phyloP scores from a whole-genome alignment of 1,140 invertebrate genomes.

The Drosophila lowei region DNA sequence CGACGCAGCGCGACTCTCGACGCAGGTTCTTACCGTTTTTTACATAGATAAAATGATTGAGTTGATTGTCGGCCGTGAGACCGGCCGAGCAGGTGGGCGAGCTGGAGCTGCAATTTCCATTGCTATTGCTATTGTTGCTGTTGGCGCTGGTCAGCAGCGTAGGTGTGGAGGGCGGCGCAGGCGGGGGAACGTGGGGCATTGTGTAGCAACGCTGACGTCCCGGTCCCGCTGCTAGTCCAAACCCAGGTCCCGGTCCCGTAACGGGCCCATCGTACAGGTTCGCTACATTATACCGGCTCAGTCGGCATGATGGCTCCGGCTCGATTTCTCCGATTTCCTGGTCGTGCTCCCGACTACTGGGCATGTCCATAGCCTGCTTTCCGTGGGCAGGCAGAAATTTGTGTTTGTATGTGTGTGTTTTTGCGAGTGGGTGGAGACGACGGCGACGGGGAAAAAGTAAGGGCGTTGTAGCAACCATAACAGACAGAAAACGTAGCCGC shows the following conservation, averaged over 20 bases:
- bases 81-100: conserved; percentile 62
- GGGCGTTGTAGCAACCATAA: conserved; percentile 47
- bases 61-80: conserved; percentile 58
- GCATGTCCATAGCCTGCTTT: conserved; percentile 72
- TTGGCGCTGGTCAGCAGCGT: conserved; percentile 66
- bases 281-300: conserved; percentile 69
- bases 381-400: conserved; percentile 1
- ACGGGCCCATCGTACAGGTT: conserved; percentile 61
- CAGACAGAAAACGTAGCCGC: conserved; percentile 1
- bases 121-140: conserved; percentile 38
- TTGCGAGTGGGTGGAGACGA: conserved; percentile 62
- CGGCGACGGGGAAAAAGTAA: conserved; percentile 46
- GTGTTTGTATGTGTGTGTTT: conserved; percentile 45
- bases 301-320: conserved; percentile 58
- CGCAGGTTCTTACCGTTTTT: conserved; percentile 79
- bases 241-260: conserved; percentile 19
- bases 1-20: conserved; percentile 71
- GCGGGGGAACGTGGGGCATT: conserved; percentile 76
- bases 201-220: conserved; percentile 78
- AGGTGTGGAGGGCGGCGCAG: conserved; percentile 79
- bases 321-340: conserved; percentile 52
- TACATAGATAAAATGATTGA: conserved; percentile 79
- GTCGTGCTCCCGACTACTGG: conserved; percentile 64
- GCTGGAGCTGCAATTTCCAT: conserved; percentile 51
- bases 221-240: conserved; percentile 9